Evolutionary conservation across 64 coral and sea anemone species (phyloP).

Genomic region (Actinia equina): DNA sequence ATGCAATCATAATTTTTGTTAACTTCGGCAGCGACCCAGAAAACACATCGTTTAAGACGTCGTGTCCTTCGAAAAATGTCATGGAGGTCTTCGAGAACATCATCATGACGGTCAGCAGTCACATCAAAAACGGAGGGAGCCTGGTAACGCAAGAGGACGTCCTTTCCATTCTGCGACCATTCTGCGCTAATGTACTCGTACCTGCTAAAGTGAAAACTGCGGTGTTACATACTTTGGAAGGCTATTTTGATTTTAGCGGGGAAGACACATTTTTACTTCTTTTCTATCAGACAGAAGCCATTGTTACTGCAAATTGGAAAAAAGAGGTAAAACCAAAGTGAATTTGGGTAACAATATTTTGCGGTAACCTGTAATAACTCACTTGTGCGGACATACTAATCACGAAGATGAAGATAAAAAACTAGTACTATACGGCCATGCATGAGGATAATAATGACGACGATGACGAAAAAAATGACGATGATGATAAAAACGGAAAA

Average conservation of each 20-base stretch:
- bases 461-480: too few species aligned
- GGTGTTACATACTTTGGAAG: slow-evolving; percentile 72
- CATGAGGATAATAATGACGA: too few species aligned
- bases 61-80: not conserved
- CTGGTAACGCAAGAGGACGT: slow-evolving; percentile 75
- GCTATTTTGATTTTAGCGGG: slow-evolving; percentile 79
- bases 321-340: slow-evolving; percentile 42
- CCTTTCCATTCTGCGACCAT: slow-evolving; percentile 62
- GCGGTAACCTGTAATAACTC: too few species aligned
- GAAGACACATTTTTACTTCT: slow-evolving; percentile 84
- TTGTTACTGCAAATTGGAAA: slow-evolving; percentile 75
- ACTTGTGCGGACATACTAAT: too few species aligned
- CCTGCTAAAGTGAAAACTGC: slow-evolving; percentile 62
- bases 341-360: not conserved
- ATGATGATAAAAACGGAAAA: too few species aligned
- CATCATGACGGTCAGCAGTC: slow-evolving; percentile 36
- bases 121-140: slow-evolving; percentile 47
- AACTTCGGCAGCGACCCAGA: not conserved
- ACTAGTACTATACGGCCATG: too few species aligned
- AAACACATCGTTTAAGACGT: not conserved
- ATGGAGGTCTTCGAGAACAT: slow-evolving; percentile 41
- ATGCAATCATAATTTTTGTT: not conserved
- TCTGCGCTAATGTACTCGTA: slow-evolving; percentile 76
- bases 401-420: too few species aligned
- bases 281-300: slow-evolving; percentile 89